A percentile compares a stretch with the other conserved stretches of the same genome.
Conservation (phyloP, 2,888 invertebrate genomes). For the Antitype chi region DNA sequence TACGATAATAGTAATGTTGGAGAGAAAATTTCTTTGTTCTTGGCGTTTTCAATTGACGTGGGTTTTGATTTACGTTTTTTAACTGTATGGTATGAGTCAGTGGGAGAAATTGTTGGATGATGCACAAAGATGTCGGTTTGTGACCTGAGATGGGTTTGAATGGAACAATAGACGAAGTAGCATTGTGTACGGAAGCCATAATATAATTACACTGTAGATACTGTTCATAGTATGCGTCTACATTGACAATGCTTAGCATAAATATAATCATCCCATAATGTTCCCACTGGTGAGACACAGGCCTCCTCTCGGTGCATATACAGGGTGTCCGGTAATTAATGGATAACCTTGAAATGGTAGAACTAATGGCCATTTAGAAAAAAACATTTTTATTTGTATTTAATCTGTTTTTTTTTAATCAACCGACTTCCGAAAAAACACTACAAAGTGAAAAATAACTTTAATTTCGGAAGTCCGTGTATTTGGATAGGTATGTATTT, state of each 20-base stretch:
- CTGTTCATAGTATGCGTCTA: constrained; percentile 3
- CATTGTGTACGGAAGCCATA: constrained; percentile 43
- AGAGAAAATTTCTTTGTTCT: constrained; percentile 57
- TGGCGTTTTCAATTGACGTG: constrained; percentile 54
- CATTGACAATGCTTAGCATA: constrained; percentile 15
- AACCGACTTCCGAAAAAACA: too few species aligned
- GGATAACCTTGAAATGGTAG: too few species aligned
- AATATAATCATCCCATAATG: too few species aligned
- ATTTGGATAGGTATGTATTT: too few species aligned
- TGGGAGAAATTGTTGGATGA: constrained; percentile 50
- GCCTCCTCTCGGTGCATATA: too few species aligned
- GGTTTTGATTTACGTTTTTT: constrained; percentile 52
- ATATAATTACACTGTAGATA: constrained; percentile 35
- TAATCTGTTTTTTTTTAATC: too few species aligned
- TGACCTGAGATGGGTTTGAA: constrained; percentile 45
- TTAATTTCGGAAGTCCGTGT: too few species aligned
- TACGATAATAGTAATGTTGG: constrained; percentile 58
- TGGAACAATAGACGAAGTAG: constrained; percentile 49
- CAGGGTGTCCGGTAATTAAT: too few species aligned
- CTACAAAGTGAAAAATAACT: too few species aligned
- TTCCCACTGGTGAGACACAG: too few species aligned
- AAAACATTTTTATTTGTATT: too few species aligned
- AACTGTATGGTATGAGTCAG: constrained; percentile 43
- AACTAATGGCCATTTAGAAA: too few species aligned
- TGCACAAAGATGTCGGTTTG: constrained; percentile 46